Evolutionary conservation across 2,888 invertebrate species (phyloP), one percentile per base, ranked within the genome.

Genomic region (Dichetophora obliterata): DNA sequence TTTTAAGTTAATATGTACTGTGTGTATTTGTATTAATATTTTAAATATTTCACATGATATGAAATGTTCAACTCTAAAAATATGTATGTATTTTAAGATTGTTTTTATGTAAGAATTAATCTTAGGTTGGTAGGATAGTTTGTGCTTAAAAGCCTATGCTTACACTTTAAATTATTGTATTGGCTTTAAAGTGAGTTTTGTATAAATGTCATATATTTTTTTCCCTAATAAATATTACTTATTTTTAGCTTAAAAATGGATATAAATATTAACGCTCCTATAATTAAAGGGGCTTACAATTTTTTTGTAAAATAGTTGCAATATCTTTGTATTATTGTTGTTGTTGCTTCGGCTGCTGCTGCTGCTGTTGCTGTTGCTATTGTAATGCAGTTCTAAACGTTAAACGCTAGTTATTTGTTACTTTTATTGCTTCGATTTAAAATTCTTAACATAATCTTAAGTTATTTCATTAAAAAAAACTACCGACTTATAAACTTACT

Each of bases 1-100:
- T 74, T 66, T 14, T 14, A 74, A 74, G 72, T 72, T n/a, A 52
- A 16, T 31, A 48, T 65, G 52, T 50, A 50, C n/a, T 31, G n/a
- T 73, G 43, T 34, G n/a, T 59, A 3, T 37, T 57, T 43, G 5
- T 11, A 22, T 37, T n/a, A 72, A 72, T 72, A 61, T 72, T 72
- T 61, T 27, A 22, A 72, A 72, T 72, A 72, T 59, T 72, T 61
- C 61, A 72, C 22, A 4, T 72, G 66, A 74, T 74, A 74, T 74
- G 74, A 74, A 66, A 61, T 43, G 2, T 11, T 50, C 11, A 11
- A 24, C 9, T 72, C 43, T 59, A 2, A 19, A 71, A 73, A 63
- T 63, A 31, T 27, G 4, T 57, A 24, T 16, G 3, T 27, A 9
- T 43, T 61, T 72, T 61, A 24, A n/a, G n/a, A n/a, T n/a, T 16